Base-by-base conservation (phyloP, 2,797 vertebrate species). In the Neosilurus mollespiculum region DNA sequence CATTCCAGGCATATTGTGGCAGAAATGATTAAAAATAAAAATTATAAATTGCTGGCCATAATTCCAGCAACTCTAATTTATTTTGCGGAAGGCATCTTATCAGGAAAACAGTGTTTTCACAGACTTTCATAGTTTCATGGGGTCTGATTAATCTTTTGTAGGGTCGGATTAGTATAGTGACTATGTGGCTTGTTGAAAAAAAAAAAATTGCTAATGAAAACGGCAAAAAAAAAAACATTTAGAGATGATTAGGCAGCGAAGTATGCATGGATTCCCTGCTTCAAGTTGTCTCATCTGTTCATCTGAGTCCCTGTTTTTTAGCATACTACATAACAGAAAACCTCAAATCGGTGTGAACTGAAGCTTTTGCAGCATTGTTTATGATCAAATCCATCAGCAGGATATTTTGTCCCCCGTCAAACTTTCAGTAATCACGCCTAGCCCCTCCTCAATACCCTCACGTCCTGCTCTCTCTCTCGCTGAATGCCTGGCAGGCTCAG, bases 401-500 rank as follows among this genome's bases (percentile, higher is more conserved):
- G 34, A 49, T 24, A 78, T 49, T 77, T 16, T 43, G 12, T n/a
- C n/a, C 43, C 22, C 30, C 3, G 12, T 16, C 30, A 37, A 14
- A 61, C 34, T 26, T 78, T 64, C 58, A 24, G 75, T 77, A 43
- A 77, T 43, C 9, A 30, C 15, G 0, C 22, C 26, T 34, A 37
- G 34, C 3, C 22, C 51, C 72, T 43, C 72, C 16, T 58, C 9
- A 20, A 26, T 58, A 34, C 11, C 1, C 73, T 9, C 54, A 37
- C 30, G 14, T 59, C 72, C 30, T 43, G 30, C 10, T 77, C 72
- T 75, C 72, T 1, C 14, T 26, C n/a, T 59, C 59, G 61, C 86
- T 90, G 89, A 88, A 91, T 88, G 86, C 87, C 88, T 71, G 75
- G 61, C 77, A 77, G 81, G 71, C 76, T 77, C 75, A 73, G 66